These are phyloP conservation scores for Macrosoma leucophasiata DNA, from an alignment of 2,888 invertebrate genomes.

Conservation along the genomic window DNA sequence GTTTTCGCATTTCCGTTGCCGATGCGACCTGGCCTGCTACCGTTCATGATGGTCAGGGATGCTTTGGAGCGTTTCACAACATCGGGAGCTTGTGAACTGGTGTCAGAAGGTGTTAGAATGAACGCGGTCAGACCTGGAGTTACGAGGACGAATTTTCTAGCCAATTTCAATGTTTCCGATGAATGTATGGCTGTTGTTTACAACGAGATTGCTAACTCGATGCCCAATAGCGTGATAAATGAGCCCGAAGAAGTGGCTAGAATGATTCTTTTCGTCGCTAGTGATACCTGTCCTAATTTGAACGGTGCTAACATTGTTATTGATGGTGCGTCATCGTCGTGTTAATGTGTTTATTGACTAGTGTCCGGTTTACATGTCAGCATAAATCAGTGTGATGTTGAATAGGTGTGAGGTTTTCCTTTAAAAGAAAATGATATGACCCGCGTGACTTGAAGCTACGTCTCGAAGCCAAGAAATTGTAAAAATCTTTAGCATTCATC, in stretches of 20 bases:
- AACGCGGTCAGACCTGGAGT: slow-evolving; percentile 52
- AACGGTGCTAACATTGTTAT: slow-evolving; percentile 29
- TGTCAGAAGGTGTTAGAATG: slow-evolving; percentile 46
- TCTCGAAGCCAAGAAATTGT: too few relatives aligned
- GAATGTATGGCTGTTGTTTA: slow-evolving; percentile 39
- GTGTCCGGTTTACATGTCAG: not conserved
- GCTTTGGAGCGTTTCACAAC: slow-evolving; percentile 48
- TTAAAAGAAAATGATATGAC: too few relatives aligned
- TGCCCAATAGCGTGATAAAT: slow-evolving; percentile 42
- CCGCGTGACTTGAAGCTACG: too few relatives aligned
- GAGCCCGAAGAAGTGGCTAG: slow-evolving; percentile 50
- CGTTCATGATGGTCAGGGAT: slow-evolving; percentile 41
- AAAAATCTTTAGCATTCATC: too few relatives aligned
- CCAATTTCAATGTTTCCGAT: slow-evolving; percentile 43
- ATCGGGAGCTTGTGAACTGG: slow-evolving; percentile 44
- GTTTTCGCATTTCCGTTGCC: slow-evolving; percentile 40
- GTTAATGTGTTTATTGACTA: not conserved
- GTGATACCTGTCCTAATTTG: slow-evolving; percentile 41
- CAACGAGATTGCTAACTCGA: slow-evolving; percentile 32
- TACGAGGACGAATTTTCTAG: slow-evolving; percentile 44
- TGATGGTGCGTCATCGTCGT: slow-evolving; percentile 9
- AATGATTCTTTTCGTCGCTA: slow-evolving; percentile 45
- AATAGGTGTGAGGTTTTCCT: too few relatives aligned
- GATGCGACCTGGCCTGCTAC: slow-evolving; percentile 43
- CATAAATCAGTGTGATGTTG: too few relatives aligned